Evolutionary conservation across 23 tunicate genomes (phyloP).

Genomic region (Pegea sp.): DNA sequence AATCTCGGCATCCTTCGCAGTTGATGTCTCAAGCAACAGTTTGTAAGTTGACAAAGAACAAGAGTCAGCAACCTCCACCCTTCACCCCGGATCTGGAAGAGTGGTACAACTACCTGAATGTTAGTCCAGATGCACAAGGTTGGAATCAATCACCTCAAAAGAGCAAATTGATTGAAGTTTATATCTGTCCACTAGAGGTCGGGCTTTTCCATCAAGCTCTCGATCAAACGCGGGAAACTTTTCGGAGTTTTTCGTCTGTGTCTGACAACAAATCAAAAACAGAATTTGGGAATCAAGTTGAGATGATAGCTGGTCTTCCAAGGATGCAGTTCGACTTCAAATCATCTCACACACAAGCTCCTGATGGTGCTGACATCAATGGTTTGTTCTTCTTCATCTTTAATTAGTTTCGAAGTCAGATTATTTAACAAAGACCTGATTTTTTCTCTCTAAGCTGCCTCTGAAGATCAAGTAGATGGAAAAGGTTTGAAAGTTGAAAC

Average conservation of each 20-base stretch:
- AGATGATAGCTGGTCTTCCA: slow-evolving; percentile 83
- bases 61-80: slow-evolving; percentile 65
- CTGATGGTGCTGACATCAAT: slow-evolving; percentile 29
- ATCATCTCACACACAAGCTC: slow-evolving; percentile 76
- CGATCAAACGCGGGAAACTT: slow-evolving; percentile 6
- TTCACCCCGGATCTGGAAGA: slow-evolving; percentile 46
- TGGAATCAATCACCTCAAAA: neutral
- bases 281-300: slow-evolving; percentile 4
- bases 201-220: no score
- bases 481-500: neutral
- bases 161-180: neutral
- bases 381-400: slow-evolving; percentile 11
- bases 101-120: slow-evolving; percentile 86
- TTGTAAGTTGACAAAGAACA: slow-evolving; percentile 48
- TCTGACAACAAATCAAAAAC: neutral
- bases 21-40: no score
- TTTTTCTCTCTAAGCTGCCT: no score
- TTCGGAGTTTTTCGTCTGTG: slow-evolving; percentile 1
- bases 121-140: slow-evolving; percentile 31
- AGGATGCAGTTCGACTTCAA: slow-evolving; percentile 73
- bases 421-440: no score
- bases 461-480: no score
- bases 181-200: neutral
- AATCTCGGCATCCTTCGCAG: slow-evolving; percentile 32
- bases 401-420: no score